Evolutionary conservation across 2,888 invertebrate genomes (phyloP), one percentile per base, ranked within the genome.

Genomic region (Lobophora halterata): DNA sequence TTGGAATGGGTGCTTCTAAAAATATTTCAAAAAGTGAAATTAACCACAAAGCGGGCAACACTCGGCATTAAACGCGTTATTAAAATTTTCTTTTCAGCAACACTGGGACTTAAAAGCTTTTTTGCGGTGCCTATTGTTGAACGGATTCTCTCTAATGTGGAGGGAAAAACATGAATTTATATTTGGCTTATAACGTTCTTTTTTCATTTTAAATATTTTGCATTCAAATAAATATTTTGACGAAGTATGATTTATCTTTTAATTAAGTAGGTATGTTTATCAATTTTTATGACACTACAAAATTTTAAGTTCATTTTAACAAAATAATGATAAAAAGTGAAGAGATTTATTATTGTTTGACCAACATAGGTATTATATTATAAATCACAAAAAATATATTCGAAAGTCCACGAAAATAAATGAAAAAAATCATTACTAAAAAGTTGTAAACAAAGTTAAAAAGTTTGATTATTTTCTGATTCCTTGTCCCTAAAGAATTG

Each of bases 381-480:
- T n/a, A n/a, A n/a, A n/a, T n/a, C n/a, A n/a, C n/a, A n/a, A n/a
- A n/a, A n/a, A n/a, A n/a, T n/a, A n/a, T n/a, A n/a, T n/a, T n/a
- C n/a, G n/a, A n/a, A n/a, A n/a, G n/a, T n/a, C n/a, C n/a, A n/a
- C n/a, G n/a, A n/a, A 38, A 34, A 32, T 29, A 27, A 38, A 17
- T 28, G 31, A 38, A 38, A n/a, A 36, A 38, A 38, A 40, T 49
- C 51, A 48, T 49, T 34, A 32, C 32, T 45, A 46, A 46, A 46
- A 55, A 52, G 53, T 53, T 53, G 49, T 49, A 54, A 39, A 55
- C 46, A 46, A 49, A 49, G 49, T 58, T 55, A 49, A 31, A 46
- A 53, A 39, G 41, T 52, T 56, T 50, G 34, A 60, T 58, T 56
- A 59, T 62, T 52, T 61, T 49, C 51, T 56, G 43, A 50, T 55